phyloP scores from a whole-genome alignment of 2,797 vertebrate species.

The Takifugu rubripes region DNA sequence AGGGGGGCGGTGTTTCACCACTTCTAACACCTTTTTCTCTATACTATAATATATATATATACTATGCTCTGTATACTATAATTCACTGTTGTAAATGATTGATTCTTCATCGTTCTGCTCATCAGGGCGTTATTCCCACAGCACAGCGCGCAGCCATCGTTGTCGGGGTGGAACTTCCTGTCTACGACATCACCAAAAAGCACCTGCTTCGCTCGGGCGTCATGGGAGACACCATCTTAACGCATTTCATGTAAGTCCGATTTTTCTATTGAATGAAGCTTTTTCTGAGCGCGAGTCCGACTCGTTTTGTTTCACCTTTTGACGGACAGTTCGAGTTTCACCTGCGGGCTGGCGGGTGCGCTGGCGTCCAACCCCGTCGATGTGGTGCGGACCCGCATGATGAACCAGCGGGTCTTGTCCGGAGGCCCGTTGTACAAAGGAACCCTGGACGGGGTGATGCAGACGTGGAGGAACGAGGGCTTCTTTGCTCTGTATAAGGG shows the following conservation, averaged over 20 bases:
- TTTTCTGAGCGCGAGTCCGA: neutral
- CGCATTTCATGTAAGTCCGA: constrained; percentile 88
- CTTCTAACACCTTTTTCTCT: no score
- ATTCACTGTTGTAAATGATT: no score
- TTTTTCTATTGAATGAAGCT: neutral
- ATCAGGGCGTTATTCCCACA: constrained; percentile 92
- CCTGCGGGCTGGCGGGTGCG: constrained; percentile 90
- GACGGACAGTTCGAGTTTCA: constrained; percentile 86
- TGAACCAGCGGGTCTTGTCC: constrained; percentile 94
- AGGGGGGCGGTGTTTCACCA: no score
- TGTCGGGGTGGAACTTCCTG: constrained; percentile 92
- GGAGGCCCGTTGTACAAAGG: constrained; percentile 88
- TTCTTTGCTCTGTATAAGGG: constrained; percentile 98
- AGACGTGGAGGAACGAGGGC: constrained; percentile 94
- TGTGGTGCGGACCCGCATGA: constrained; percentile 94
- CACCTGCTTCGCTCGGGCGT: constrained; percentile 88
- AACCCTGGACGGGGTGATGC: constrained; percentile 90
- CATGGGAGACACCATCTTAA: constrained; percentile 90
- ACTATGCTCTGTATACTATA: no score
- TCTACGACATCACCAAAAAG: constrained; percentile 98
- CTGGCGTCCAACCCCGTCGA: constrained; percentile 96
- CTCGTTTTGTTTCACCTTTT: no score
- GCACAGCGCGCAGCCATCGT: constrained; percentile 94
- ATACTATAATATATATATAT: no score
- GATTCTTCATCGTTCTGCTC: neutral